Percentiles rank a stretch among this genome's conserved stretches.
These are phyloP conservation scores for Kuschelorhynchus macadamiae DNA, from an alignment of 2,888 invertebrate species.

Conservation along the genomic window DNA sequence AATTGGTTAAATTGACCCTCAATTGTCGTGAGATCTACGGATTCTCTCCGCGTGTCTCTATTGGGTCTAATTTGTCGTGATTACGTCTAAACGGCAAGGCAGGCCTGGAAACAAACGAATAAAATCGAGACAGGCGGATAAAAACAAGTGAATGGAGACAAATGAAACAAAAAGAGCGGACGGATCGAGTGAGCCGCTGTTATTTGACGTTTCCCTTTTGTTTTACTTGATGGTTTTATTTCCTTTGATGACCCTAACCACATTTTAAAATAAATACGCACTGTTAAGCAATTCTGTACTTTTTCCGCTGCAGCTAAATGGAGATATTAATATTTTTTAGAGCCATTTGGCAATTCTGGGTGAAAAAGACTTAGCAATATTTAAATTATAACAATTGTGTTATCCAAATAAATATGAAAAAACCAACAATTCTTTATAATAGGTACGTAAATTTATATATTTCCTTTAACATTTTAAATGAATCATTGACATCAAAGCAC, in stretches of 20 bases:
- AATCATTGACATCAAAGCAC: too few relatives aligned
- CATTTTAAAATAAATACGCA: too few relatives aligned
- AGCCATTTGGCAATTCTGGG: too few relatives aligned
- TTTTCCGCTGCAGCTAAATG: too few relatives aligned
- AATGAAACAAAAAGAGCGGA: slow-evolving; percentile 34
- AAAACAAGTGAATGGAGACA: slow-evolving; percentile 40
- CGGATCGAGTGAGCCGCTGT: slow-evolving; percentile 31
- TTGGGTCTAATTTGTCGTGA: slow-evolving; percentile 68
- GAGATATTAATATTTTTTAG: too few relatives aligned
- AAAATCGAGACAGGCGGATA: slow-evolving; percentile 37
- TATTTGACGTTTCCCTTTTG: slow-evolving; percentile 41
- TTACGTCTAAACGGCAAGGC: slow-evolving; percentile 55
- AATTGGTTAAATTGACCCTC: slow-evolving; percentile 69
- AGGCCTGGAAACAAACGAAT: slow-evolving; percentile 45
- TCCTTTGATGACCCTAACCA: background rate
- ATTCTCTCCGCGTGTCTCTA: slow-evolving; percentile 53
- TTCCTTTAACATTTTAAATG: too few relatives aligned
- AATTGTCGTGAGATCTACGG: slow-evolving; percentile 67
- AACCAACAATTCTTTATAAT: too few relatives aligned
- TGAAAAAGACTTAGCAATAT: too few relatives aligned
- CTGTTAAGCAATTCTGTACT: too few relatives aligned
- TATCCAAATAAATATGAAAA: too few relatives aligned
- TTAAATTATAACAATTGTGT: too few relatives aligned
- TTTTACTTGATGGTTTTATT: slow-evolving; percentile 20
- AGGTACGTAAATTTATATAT: too few relatives aligned